These are phyloP conservation scores for Pangasius djambal DNA, from an alignment of 2,797 vertebrate species.

Conservation along the genomic window DNA sequence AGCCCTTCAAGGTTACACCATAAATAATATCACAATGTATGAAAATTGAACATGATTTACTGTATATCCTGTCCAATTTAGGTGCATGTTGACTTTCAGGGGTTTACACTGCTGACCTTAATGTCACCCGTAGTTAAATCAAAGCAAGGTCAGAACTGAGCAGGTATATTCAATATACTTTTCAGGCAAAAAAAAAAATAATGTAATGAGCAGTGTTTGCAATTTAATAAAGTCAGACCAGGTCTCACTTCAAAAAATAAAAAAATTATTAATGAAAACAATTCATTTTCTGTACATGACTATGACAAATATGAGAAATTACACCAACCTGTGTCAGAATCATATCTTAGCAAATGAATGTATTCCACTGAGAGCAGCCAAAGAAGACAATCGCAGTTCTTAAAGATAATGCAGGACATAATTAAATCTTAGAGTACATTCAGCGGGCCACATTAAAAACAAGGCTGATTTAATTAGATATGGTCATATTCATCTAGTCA, in stretches of 20 bases:
- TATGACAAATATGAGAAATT: constrained; percentile 35
- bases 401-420: constrained; percentile 55
- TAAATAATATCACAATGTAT: constrained; percentile 10
- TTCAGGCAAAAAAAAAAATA: background rate
- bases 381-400: constrained; percentile 48
- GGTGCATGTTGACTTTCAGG: background rate
- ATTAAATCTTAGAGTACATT: constrained; percentile 51
- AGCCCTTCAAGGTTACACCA: background rate
- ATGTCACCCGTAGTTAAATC: constrained; percentile 1
- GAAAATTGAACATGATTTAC: background rate
- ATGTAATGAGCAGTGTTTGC: background rate
- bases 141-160: background rate
- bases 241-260: too few relatives aligned
- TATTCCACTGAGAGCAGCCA: constrained; percentile 7
- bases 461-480: constrained; percentile 55
- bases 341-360: constrained; percentile 34
- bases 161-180: background rate
- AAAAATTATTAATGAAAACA: constrained; percentile 25
- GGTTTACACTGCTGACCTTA: background rate
- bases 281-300: constrained; percentile 13
- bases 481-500: constrained; percentile 44
- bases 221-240: background rate
- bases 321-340: constrained; percentile 28
- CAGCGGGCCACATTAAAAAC: constrained; percentile 53
- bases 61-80: background rate